These are phyloP conservation scores for Chaetodon trifasciatus DNA, from an alignment of 2,797 vertebrate genomes.

Conservation along the genomic window DNA sequence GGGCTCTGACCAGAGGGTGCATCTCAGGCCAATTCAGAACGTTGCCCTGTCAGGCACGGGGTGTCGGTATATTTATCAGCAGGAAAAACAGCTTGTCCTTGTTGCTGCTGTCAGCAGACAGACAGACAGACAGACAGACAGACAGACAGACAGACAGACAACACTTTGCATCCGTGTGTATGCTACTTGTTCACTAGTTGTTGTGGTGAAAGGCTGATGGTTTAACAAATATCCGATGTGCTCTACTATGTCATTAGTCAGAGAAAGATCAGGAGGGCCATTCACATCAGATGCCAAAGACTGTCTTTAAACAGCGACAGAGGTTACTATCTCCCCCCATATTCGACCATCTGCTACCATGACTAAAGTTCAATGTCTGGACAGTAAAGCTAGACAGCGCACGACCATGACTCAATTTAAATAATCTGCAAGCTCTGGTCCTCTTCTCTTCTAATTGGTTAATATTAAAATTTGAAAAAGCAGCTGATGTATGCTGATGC, in stretches of 20 bases:
- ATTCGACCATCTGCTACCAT: no score
- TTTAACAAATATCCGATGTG: constrained; percentile 1
- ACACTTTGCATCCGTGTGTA: neutral
- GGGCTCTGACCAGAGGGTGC: constrained; percentile 46
- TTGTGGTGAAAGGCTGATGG: neutral
- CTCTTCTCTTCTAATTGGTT: neutral
- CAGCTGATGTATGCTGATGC: neutral
- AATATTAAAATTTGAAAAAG: neutral
- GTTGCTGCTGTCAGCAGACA: constrained; percentile 66
- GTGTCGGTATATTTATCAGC: constrained; percentile 73
- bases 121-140: constrained; percentile 26
- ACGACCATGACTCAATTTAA: no score
- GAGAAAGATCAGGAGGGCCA: no score
- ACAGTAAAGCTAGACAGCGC: neutral
- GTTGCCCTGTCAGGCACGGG: constrained; percentile 59
- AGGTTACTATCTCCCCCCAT: no score
- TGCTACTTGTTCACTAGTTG: constrained; percentile 18
- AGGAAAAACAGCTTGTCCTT: constrained; percentile 76
- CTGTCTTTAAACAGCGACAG: no score
- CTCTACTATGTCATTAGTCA: neutral
- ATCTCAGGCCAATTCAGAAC: constrained; percentile 53
- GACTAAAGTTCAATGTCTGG: neutral
- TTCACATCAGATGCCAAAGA: no score
- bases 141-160: constrained; percentile 12
- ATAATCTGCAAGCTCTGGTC: neutral